phyloP scores from a whole-genome alignment of 2,113 vertebrate species.

The Bubo blakistoni region DNA sequence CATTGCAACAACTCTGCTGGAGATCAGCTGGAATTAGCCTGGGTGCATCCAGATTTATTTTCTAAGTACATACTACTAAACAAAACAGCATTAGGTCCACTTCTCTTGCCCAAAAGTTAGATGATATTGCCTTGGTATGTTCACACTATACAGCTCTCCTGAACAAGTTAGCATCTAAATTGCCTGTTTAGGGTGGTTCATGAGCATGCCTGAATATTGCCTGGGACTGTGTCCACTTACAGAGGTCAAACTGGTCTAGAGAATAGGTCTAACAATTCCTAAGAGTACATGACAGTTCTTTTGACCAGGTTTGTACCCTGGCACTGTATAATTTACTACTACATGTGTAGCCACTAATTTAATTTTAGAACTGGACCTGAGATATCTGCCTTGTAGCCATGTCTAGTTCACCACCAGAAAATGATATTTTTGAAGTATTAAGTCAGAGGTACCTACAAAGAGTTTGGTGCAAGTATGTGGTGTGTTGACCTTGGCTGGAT shows the following conservation, averaged over 20 bases:
- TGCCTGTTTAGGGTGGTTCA: background rate
- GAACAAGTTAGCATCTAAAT: background rate
- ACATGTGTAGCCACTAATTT: background rate
- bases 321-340: background rate
- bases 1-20: background rate
- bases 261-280: background rate
- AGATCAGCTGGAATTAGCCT: background rate
- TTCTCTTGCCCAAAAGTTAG: background rate
- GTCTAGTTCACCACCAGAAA: background rate
- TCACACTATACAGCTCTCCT: background rate
- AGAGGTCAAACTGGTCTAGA: background rate
- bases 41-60: background rate
- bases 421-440: background rate
- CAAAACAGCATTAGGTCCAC: background rate
- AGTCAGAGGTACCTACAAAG: background rate
- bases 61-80: background rate
- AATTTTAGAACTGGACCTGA: background rate
- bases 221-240: background rate
- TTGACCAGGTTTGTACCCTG: background rate
- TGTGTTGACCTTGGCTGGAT: background rate
- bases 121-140: background rate
- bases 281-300: background rate
- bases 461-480: background rate
- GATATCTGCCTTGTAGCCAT: background rate
- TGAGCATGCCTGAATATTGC: background rate